Percentiles rank a stretch among this genome's conserved stretches.
phyloP scores from a whole-genome alignment of 2,888 invertebrate species.

The Acanthosepion esculentum region DNA sequence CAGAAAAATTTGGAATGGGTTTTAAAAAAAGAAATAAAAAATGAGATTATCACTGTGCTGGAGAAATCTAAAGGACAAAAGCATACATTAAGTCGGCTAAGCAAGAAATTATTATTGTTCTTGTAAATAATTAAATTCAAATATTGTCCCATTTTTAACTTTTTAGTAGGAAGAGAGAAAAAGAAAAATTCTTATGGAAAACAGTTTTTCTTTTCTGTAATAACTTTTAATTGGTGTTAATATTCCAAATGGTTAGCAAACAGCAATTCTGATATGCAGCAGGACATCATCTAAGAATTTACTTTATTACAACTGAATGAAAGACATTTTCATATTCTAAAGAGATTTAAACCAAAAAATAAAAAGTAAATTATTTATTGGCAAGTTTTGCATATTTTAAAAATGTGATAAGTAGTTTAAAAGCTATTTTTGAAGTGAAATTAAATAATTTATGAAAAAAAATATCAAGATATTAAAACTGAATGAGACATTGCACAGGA shows the following conservation, averaged over 20 bases:
- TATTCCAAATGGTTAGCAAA: neutral
- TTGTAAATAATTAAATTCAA: neutral
- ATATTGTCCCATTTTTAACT: neutral
- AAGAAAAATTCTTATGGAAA: neutral
- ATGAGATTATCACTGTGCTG: neutral
- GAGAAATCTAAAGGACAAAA: neutral
- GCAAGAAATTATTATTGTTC: neutral
- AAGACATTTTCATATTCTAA: constrained; percentile 33
- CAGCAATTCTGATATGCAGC: neutral
- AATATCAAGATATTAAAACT: neutral
- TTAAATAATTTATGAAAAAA: neutral
- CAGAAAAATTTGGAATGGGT: neutral
- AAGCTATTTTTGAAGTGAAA: neutral
- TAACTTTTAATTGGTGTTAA: neutral
- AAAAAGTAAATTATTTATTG: constrained; percentile 1
- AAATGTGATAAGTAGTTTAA: neutral
- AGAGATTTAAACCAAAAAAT: neutral
- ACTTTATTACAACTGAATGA: constrained; percentile 17
- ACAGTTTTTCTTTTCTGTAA: neutral
- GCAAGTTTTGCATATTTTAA: constrained; percentile 12
- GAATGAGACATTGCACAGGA: neutral
- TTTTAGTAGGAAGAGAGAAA: neutral
- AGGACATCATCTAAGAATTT: neutral
- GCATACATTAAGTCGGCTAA: constrained; percentile 7
- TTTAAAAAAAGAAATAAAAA: neutral